Evolutionary conservation across 2,888 invertebrate species (phyloP), one percentile per base, ranked within the genome.

Genomic region (Trichacis sp.): DNA sequence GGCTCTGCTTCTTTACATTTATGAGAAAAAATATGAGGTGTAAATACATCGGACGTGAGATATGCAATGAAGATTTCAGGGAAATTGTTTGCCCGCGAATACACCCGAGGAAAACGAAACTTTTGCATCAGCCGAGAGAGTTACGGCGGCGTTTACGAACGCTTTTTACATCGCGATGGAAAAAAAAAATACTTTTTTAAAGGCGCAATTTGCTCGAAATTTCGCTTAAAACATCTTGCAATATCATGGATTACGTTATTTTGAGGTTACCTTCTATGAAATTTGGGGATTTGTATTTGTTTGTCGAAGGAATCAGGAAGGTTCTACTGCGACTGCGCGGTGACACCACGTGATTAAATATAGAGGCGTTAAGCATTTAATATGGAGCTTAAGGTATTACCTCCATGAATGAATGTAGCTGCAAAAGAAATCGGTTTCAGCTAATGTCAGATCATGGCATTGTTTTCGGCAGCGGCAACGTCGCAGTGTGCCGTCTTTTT

Each of bases 11-110:
- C 54, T 46, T 64, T 48, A 59, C 55, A 51, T 59, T 59, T 55
- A 59, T 55, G 52, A 48, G 47, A 48, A 40, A 59, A 64, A 64
- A 59, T 58, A 64, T 59, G 58, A 58, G 53, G 58, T 63, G 57
- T 46, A 56, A 63, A 58, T 63, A 63, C 58, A 54, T 63, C 56
- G 57, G 38, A 63, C 57, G 56, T 56, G 42, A 51, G 61, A 55
- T 55, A 51, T 43, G 33, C 47, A 55, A 38, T 46, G 46, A 19
- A 36, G 48, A 46, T 46, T 55, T 61, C 19, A 29, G 18, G 24
- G 36, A 20, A 29, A 57, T 51, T 57, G 50, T 57, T 51, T 51
- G 57, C 42, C 11, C 49, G 19, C 56, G n/a, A 8, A 5, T 36
- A n/a, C n/a, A n/a, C n/a, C n/a, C 24, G 8, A 3, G 24, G 8